phyloP scores from a whole-genome alignment of 2,113 vertebrate species.

The Petroica traversi region DNA sequence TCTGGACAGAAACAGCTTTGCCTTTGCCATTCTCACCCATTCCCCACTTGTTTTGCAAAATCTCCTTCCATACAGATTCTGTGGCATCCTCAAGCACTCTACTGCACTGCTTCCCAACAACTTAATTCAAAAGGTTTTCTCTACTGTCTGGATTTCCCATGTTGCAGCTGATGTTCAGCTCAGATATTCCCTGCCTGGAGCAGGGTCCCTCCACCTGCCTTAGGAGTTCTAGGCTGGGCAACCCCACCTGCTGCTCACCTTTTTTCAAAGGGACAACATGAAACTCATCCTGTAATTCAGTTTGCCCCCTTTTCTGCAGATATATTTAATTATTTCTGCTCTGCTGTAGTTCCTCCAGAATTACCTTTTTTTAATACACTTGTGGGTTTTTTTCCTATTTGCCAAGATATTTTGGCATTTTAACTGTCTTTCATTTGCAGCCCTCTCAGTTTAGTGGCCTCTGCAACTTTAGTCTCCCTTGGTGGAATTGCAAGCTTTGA shows the following conservation, averaged over 20 bases:
- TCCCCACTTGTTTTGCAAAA: neutral
- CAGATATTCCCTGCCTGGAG: neutral
- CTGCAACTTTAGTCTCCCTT: neutral
- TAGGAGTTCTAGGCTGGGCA: neutral
- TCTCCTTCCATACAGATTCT: neutral
- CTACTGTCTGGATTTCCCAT: neutral
- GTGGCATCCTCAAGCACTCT: neutral
- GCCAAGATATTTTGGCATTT: neutral
- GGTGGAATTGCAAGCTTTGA: neutral
- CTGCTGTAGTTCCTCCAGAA: neutral
- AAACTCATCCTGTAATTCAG: neutral
- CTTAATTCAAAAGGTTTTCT: neutral
- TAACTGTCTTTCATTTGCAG: neutral
- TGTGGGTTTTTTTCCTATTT: neutral
- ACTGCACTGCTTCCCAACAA: neutral
- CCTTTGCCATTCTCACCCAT: neutral
- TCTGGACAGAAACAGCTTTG: neutral
- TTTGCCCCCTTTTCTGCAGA: neutral
- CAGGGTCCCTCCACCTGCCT: neutral
- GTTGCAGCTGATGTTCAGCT: neutral
- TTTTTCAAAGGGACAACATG: neutral
- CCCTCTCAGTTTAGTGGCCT: neutral
- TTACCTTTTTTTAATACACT: neutral
- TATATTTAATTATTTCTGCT: neutral
- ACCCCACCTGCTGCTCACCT: neutral